A percentile compares a stretch with the other conserved stretches of the same genome.
Conservation (phyloP, 2,797 vertebrate species). For the Syndactyla subalaris region DNA sequence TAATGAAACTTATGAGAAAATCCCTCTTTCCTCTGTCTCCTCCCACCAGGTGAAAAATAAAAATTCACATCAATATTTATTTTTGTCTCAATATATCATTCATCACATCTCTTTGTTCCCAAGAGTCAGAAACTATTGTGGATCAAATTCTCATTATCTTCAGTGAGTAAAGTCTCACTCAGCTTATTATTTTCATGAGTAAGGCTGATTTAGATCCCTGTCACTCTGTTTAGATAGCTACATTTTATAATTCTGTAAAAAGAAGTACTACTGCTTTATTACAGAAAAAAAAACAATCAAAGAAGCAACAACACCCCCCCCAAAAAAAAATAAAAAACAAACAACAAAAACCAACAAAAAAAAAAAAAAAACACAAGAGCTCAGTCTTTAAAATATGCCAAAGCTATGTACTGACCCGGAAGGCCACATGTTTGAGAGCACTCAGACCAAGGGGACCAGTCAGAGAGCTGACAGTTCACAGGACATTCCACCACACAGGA, state of each 20-base stretch:
- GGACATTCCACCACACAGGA: constrained; percentile 95
- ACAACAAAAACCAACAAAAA: too few species aligned
- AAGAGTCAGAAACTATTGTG: not conserved
- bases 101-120: not conserved
- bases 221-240: not conserved
- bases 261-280: not conserved
- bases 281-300: not conserved
- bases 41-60: not conserved
- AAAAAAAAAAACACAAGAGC: too few species aligned
- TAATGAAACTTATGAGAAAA: not conserved
- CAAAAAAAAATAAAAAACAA: too few species aligned
- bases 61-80: not conserved
- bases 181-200: not conserved
- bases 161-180: not conserved
- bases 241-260: not conserved
- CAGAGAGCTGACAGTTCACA: constrained; percentile 95
- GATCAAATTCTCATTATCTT: not conserved
- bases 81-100: not conserved
- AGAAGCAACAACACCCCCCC: too few species aligned
- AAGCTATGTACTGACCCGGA: constrained; percentile 81
- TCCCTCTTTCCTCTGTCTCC: not conserved
- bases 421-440: constrained; percentile 94
- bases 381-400: not conserved
- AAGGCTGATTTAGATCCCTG: not conserved
- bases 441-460: constrained; percentile 93